Percentiles rank a stretch among this genome's conserved stretches.
Evolutionary conservation across 2,797 vertebrate species (phyloP).

Genomic region (Todus mexicanus): DNA sequence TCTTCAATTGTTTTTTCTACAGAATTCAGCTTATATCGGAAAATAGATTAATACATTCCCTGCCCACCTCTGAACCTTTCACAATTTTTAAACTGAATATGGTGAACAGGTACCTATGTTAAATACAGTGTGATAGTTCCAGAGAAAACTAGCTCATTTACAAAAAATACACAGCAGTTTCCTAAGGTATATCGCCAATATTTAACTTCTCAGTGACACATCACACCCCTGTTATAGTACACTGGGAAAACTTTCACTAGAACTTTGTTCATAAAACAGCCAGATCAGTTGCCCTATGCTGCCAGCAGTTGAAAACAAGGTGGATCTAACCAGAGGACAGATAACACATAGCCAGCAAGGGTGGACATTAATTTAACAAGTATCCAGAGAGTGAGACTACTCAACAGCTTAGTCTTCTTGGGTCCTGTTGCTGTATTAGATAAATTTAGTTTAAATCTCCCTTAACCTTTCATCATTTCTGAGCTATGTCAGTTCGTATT

Average conservation of each 20-base stretch:
- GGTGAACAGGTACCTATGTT: not conserved
- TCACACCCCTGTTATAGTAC: not conserved
- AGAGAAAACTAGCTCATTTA: not conserved
- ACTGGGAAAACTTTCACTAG: not conserved
- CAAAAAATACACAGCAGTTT: not conserved
- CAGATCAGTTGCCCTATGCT: not conserved
- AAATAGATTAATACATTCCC: not conserved
- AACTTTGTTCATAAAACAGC: not conserved
- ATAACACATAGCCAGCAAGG: not conserved
- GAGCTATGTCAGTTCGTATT: not conserved
- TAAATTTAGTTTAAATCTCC: not conserved
- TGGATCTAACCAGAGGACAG: not conserved
- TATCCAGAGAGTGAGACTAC: not conserved
- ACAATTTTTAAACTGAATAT: not conserved
- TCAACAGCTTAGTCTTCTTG: not conserved
- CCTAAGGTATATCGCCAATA: too few species aligned
- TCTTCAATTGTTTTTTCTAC: too few species aligned
- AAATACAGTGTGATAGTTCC: not conserved
- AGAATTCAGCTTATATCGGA: too few species aligned
- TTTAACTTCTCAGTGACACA: not conserved
- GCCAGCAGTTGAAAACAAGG: not conserved
- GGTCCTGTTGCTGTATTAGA: not conserved
- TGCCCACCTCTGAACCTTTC: not conserved
- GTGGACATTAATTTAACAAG: not conserved
- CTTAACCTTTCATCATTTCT: not conserved